Conservation (phyloP, 2,888 invertebrate species). For the Agrilus cyanescens region DNA sequence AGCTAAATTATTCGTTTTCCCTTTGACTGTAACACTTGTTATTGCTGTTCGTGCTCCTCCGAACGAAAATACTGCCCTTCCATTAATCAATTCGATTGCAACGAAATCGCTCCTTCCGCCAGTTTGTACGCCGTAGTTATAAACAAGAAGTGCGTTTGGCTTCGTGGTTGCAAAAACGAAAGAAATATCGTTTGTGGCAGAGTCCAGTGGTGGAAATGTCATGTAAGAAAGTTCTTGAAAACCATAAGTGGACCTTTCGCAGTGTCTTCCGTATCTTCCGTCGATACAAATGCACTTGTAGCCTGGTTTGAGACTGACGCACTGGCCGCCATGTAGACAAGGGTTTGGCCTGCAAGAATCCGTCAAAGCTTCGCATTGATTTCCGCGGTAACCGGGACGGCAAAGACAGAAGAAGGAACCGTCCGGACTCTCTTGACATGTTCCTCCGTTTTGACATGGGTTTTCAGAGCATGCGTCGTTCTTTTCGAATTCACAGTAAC, state of each 20-base stretch:
- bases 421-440: constrained; percentile 79
- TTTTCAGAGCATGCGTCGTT: constrained; percentile 75
- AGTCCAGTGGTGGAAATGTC: constrained; percentile 75
- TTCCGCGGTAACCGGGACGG: constrained; percentile 82
- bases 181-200: constrained; percentile 82
- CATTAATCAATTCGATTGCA: constrained; percentile 76
- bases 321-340: constrained; percentile 81
- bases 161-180: constrained; percentile 86
- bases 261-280: constrained; percentile 81
- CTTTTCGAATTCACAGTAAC: constrained; percentile 70
- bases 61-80: constrained; percentile 79
- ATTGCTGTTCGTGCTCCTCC: constrained; percentile 83
- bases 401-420: constrained; percentile 87
- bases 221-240: constrained; percentile 83
- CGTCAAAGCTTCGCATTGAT: constrained; percentile 76
- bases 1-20: constrained; percentile 53
- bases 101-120: constrained; percentile 88
- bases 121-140: constrained; percentile 80
- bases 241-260: constrained; percentile 82
- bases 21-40: constrained; percentile 61
- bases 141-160: constrained; percentile 73
- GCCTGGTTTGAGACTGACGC: constrained; percentile 78
- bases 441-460: constrained; percentile 85
- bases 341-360: constrained; percentile 89
- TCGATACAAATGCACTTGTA: constrained; percentile 78